A percentile compares a stretch with the other conserved stretches of the same genome.
These are phyloP conservation scores for Hypsopygia costalis DNA, from an alignment of 2,888 invertebrate genomes.

Conservation along the genomic window DNA sequence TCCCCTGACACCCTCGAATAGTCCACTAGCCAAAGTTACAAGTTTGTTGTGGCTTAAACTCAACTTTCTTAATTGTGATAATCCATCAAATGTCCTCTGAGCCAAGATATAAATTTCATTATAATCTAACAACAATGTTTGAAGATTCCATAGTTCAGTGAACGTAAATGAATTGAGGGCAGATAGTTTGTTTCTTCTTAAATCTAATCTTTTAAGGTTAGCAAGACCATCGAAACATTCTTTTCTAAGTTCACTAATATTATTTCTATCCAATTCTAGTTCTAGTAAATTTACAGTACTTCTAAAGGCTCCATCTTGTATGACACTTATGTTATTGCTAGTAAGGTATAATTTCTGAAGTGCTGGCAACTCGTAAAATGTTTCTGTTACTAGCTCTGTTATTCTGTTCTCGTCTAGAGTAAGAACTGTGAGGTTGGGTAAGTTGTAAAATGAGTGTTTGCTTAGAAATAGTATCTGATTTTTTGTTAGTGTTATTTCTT, in stretches of 20 bases:
- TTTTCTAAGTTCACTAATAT: conserved; percentile 86
- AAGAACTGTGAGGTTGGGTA: conserved; percentile 84
- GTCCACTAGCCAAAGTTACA: conserved; percentile 83
- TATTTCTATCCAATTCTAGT: conserved; percentile 89
- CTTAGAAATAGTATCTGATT: conserved; percentile 85
- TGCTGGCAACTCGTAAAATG: conserved; percentile 87
- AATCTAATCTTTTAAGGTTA: conserved; percentile 85
- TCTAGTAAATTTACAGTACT: conserved; percentile 87
- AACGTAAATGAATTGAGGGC: conserved; percentile 89
- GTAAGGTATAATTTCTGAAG: conserved; percentile 89
- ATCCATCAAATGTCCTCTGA: conserved; percentile 87
- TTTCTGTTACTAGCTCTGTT: conserved; percentile 85
- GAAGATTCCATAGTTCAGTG: conserved; percentile 87
- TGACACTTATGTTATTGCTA: conserved; percentile 90
- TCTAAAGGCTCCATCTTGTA: conserved; percentile 92
- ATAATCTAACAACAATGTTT: conserved; percentile 85
- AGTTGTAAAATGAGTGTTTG: conserved; percentile 86
- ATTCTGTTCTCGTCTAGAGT: conserved; percentile 89
- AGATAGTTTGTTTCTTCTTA: conserved; percentile 87
- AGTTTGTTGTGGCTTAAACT: conserved; percentile 88
- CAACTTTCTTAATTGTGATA: conserved; percentile 85
- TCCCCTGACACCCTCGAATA: conserved; percentile 86
- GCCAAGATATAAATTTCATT: conserved; percentile 86
- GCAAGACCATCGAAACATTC: conserved; percentile 89
- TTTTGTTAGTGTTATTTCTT: conserved; percentile 85